Conservation (phyloP, 2,113 vertebrate genomes). For the Pygoscelis adeliae region DNA sequence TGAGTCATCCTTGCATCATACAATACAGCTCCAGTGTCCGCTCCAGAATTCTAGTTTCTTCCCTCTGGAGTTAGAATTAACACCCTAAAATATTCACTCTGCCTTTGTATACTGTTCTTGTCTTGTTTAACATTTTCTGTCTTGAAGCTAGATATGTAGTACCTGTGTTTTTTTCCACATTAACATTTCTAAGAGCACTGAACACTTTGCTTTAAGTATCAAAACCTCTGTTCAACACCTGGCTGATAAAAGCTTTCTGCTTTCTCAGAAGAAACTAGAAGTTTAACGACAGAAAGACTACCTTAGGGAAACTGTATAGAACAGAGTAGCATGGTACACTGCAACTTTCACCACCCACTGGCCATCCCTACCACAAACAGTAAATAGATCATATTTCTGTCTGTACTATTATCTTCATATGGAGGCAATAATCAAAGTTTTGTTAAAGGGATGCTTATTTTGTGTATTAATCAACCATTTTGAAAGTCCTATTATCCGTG, state of each 20-base stretch:
- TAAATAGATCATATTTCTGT: neutral
- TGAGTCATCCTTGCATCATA: constrained; percentile 75
- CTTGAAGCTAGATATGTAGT: neutral
- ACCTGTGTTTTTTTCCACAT: neutral
- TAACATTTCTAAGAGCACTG: neutral
- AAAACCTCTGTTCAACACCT: neutral
- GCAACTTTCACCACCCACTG: neutral
- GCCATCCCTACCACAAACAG: neutral
- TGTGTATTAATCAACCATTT: neutral
- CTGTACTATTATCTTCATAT: neutral
- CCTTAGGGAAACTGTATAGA: neutral
- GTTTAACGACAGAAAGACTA: neutral
- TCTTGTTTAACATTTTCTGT: neutral
- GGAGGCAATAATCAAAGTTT: neutral
- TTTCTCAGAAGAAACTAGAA: neutral
- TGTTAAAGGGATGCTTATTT: neutral
- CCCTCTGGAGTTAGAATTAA: neutral
- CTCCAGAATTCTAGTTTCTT: neutral
- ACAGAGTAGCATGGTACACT: neutral
- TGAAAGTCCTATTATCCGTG: neutral
- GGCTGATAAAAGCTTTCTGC: neutral
- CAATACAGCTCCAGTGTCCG: neutral
- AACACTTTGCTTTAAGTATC: neutral
- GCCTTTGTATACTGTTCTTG: neutral
- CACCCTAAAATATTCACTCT: neutral